Percentiles rank a stretch among this genome's conserved stretches.
phyloP scores from a whole-genome alignment of 1,140 invertebrate species.

The Pissodes strobi region DNA sequence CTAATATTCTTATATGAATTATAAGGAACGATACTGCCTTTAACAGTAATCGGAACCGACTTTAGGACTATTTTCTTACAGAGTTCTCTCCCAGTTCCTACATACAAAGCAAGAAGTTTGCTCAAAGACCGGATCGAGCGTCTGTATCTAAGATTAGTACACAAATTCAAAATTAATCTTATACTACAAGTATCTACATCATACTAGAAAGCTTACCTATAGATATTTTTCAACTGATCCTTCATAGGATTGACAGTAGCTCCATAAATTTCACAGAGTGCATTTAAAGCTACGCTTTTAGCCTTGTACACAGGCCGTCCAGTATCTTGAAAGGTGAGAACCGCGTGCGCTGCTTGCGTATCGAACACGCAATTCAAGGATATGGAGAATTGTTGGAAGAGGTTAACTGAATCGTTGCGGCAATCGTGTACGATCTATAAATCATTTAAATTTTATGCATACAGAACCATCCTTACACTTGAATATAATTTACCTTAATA shows the following conservation, averaged over 20 bases:
- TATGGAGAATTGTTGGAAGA: slow-evolving; percentile 87
- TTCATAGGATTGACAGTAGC: slow-evolving; percentile 85
- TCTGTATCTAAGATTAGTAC: too few relatives aligned
- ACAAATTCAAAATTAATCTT: background rate
- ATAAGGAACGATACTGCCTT: too few relatives aligned
- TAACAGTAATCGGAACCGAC: too few relatives aligned
- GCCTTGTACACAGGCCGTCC: slow-evolving; percentile 91
- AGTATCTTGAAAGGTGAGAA: slow-evolving; percentile 88
- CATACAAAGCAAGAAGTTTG: too few relatives aligned
- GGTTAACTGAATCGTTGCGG: slow-evolving; percentile 87
- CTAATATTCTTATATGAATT: too few relatives aligned
- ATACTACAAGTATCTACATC: background rate
- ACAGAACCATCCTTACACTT: too few relatives aligned
- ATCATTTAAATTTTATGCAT: too few relatives aligned
- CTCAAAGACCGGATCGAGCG: too few relatives aligned
- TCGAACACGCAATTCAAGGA: slow-evolving; percentile 89
- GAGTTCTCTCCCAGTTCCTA: too few relatives aligned
- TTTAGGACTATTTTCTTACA: too few relatives aligned
- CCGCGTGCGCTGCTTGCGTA: slow-evolving; percentile 92
- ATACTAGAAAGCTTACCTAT: slow-evolving; percentile 62
- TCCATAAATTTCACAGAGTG: slow-evolving; percentile 84
- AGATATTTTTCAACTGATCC: slow-evolving; percentile 85
- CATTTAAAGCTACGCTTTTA: slow-evolving; percentile 88
- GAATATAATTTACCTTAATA: slow-evolving; percentile 77
- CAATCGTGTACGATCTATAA: slow-evolving; percentile 91